phyloP scores from a whole-genome alignment of 2,888 invertebrate species.

The Drosophila aldrichi region DNA sequence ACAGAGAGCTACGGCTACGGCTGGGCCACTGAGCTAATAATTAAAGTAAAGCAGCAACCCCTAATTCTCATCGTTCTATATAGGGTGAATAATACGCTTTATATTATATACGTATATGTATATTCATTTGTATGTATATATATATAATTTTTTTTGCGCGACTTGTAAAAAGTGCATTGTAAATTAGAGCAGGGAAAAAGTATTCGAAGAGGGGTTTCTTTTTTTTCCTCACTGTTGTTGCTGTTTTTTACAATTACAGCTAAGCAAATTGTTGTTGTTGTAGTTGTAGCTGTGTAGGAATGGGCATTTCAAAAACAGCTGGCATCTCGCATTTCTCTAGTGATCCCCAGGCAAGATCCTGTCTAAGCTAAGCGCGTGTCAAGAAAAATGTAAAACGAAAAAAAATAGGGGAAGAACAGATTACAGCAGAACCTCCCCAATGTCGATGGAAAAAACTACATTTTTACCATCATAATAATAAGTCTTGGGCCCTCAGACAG shows the following conservation, averaged over 20 bases:
- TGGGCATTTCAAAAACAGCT: not conserved
- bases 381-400: too few species aligned
- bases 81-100: conserved; percentile 56
- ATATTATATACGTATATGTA: not conserved
- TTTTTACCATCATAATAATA: too few species aligned
- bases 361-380: not conserved
- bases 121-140: not conserved
- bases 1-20: conserved; percentile 41
- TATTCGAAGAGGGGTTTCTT: conserved; percentile 21
- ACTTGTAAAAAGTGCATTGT: conserved; percentile 53
- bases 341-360: not conserved
- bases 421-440: too few species aligned
- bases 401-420: too few species aligned
- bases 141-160: conserved; percentile 23
- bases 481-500: too few species aligned
- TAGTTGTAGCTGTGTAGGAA: conserved; percentile 25
- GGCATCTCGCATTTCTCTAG: not conserved
- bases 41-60: conserved; percentile 74
- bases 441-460: too few species aligned
- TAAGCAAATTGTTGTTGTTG: conserved; percentile 46
- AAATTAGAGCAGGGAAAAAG: conserved; percentile 62
- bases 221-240: conserved; percentile 2
- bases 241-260: conserved; percentile 57
- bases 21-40: conserved; percentile 71
- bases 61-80: conserved; percentile 46